Evolutionary conservation across 2,888 invertebrate genomes (phyloP).

Genomic region (Caenorhabditis doughertyi): DNA sequence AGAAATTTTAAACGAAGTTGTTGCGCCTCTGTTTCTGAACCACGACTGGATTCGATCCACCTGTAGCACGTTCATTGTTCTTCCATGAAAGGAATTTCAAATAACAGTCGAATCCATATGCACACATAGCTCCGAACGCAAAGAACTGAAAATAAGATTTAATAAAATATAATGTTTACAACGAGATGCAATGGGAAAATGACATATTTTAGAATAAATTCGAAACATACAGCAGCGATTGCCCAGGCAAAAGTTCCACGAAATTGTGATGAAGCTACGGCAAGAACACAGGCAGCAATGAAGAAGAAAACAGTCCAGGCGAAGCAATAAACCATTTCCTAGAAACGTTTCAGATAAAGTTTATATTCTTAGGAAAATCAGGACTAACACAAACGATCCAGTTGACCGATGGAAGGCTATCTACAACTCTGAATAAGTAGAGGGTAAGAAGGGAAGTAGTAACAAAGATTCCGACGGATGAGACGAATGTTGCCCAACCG

Average conservation of each 20-base stretch:
- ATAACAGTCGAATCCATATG: conserved; percentile 90
- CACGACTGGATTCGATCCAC: conserved; percentile 56
- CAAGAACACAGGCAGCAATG: conserved; percentile 88
- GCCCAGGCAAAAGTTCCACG: conserved; percentile 85
- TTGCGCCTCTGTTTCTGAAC: conserved; percentile 57
- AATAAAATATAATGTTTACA: too few species aligned
- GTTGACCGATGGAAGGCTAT: conserved; percentile 90
- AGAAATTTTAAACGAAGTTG: conserved; percentile 25
- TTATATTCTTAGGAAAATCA: too few species aligned
- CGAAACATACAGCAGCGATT: conserved; percentile 88
- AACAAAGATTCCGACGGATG: conserved; percentile 92
- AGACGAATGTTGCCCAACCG: conserved; percentile 85
- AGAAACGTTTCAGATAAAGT: conserved; percentile 70
- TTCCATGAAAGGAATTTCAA: conserved; percentile 88
- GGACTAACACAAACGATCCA: conserved; percentile 89
- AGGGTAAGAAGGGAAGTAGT: conserved; percentile 89
- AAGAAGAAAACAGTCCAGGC: conserved; percentile 89
- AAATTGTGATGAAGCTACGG: conserved; percentile 77
- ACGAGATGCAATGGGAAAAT: too few species aligned
- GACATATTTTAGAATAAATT: too few species aligned
- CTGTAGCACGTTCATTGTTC: conserved; percentile 73
- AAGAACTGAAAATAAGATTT: conserved; percentile 88
- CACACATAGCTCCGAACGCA: conserved; percentile 90
- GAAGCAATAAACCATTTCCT: conserved; percentile 89
- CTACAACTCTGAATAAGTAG: conserved; percentile 91